Percentiles rank a stretch among this genome's conserved stretches.
phyloP scores from a whole-genome alignment of 2,888 invertebrate species.

The Drosophila monieri region DNA sequence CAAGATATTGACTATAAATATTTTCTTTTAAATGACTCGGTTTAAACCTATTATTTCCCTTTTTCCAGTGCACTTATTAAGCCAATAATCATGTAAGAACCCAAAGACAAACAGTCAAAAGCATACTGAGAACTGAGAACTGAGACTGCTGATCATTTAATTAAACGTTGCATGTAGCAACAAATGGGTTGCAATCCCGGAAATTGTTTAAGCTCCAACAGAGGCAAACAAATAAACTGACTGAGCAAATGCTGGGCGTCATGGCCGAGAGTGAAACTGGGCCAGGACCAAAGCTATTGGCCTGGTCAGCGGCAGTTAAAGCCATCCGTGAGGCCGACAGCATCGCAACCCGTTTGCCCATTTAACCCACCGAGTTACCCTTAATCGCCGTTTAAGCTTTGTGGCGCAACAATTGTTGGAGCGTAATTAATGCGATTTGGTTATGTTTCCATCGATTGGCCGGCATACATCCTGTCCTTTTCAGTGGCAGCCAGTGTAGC shows the following conservation, averaged over 20 bases:
- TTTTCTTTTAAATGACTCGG: not conserved
- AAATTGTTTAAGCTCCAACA: conserved; percentile 58
- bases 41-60: not conserved
- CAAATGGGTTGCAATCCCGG: conserved; percentile 59
- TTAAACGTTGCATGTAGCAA: conserved; percentile 61
- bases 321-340: conserved; percentile 1
- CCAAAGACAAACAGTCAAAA: not conserved
- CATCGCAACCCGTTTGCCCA: not conserved
- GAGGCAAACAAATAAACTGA: conserved; percentile 29
- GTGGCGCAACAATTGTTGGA: conserved; percentile 77
- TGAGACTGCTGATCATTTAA: conserved; percentile 56
- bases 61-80: conserved; percentile 9
- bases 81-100: conserved; percentile 3
- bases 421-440: conserved; percentile 78
- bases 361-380: conserved; percentile 19
- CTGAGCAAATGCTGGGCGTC: conserved; percentile 18
- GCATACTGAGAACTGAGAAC: conserved; percentile 9
- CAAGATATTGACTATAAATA: no score
- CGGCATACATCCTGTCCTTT: conserved; percentile 29
- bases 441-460: conserved; percentile 70
- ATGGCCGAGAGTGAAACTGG: conserved; percentile 1
- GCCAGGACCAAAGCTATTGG: conserved; percentile 5
- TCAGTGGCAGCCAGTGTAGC: conserved; percentile 7
- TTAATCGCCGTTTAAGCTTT: conserved; percentile 64
- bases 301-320: conserved; percentile 19